Base-by-base conservation (phyloP, 2,888 invertebrate genomes). In the Gryllus longicercus region DNA sequence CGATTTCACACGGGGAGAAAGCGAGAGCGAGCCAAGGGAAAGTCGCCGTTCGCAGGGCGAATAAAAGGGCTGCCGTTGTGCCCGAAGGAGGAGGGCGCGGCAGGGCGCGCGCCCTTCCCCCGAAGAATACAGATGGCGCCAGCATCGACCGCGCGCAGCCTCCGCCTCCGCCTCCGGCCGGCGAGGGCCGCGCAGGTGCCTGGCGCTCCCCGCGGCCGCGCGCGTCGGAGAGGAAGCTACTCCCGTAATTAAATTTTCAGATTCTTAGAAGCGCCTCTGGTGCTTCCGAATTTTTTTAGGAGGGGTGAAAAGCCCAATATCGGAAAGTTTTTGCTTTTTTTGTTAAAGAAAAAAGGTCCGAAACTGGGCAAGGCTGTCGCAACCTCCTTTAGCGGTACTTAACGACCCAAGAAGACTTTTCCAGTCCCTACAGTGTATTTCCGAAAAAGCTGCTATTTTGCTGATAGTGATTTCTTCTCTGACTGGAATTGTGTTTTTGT, bases 121-220 rank as follows among this genome's bases (percentile, higher is more conserved):
- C 14, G 63, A 63, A 63, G 63, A 63, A 63, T 63, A 63, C 63
- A 63, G 63, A 63, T 18, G 63, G 63, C 63, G n/a, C 63, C 63
- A n/a, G 16, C 63, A 63, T 63, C 63, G 63, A 63, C 63, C 63
- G n/a, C 63, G 63, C 63, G 5, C 63, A 63, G n/a, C 63, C 63
- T 63, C 14, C 63, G 63, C n/a, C 16, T 12, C 5, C 63, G 18
- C 18, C 18, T 11, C 4, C 63, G 5, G 5, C 63, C 16, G 1
- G 51, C 12, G 63, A 8, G n/a, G 63, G 63, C 4, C 63, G 63
- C 63, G 14, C n/a, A 63, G 63, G 63, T 38, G 38, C 38, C 38
- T 38, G 8, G 8, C 4, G 38, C 38, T 5, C 38, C 38, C 63
- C 63, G 63, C 14, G n/a, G 63, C n/a, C 63, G 8, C 14, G 14